Base-by-base conservation (phyloP, 2,797 vertebrate genomes). In the Myotis vivesi region DNA sequence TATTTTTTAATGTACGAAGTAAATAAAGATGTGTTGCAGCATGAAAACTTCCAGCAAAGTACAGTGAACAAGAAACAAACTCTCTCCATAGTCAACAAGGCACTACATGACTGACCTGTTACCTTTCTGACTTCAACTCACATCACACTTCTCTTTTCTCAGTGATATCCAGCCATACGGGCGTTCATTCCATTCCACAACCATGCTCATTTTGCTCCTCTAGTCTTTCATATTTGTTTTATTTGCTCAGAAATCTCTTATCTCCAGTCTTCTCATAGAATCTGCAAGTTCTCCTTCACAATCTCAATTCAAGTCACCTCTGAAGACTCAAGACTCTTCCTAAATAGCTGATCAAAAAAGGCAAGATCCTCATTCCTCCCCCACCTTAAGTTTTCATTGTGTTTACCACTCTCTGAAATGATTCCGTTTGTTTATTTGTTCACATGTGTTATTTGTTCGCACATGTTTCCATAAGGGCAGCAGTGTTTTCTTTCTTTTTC, bases 1-100 rank as follows among this genome's bases (percentile, higher is more conserved):
- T 84, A n/a, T 76, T 76, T 96, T n/a, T n/a, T 6, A 85, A 93
- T 49, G 17, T 33, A 36, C 12, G 7, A 90, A 94, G 30, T 80
- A 62, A 55, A 57, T 90, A 5, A 73, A 72, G 62, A 77, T 88
- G 3, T 84, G 15, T 68, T 75, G 69, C 51, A 87, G 13, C 20
- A 69, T 17, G 28, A 95, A 75, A 86, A 23, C 23, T 30, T 81
- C 41, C 4, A 46, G n/a, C 3, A 44, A 64, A 91, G 44, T 87
- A 38, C 7, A 73, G 4, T 71, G 36, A 79, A 55, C 8, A 72
- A 30, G 33, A 73, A 89, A 79, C 22, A 30, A 93, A 25, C 3
- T 53, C 6, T 25, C 2, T 23, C 6, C 15, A 12, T 12, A 41
- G 22, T 33, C n/a, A 77, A 38, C 17, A 2, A 49, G 22, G 15